Evolutionary conservation across 2,888 invertebrate species (phyloP).

Genomic region (Epistrophe eligans): DNA sequence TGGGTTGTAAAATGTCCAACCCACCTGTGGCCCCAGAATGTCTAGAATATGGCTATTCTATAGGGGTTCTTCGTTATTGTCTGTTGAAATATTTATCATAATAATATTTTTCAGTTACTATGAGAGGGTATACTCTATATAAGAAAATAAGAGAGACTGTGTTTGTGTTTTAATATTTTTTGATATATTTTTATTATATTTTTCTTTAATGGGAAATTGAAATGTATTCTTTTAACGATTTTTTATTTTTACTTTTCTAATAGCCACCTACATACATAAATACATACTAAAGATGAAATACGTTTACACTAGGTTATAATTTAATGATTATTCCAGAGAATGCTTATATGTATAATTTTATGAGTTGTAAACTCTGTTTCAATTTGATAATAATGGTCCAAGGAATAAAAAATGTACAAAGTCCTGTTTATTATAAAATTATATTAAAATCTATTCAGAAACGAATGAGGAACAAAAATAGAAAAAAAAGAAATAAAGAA

Average conservation of each 20-base stretch:
- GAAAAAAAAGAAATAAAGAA: too few species aligned
- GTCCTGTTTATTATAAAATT: too few species aligned
- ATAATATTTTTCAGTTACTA: not conserved
- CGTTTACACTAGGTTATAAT: not conserved
- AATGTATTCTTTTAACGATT: not conserved
- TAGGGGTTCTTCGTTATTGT: conserved; percentile 36
- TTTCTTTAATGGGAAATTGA: not conserved
- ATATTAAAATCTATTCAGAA: too few species aligned
- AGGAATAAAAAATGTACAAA: too few species aligned
- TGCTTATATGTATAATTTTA: too few species aligned
- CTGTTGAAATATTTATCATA: conserved; percentile 34
- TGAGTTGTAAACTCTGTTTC: too few species aligned
- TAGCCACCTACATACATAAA: not conserved
- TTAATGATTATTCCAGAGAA: not conserved
- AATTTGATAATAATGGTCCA: too few species aligned
- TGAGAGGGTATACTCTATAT: not conserved
- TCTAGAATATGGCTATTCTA: conserved; percentile 32
- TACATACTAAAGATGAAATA: not conserved
- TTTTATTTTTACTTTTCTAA: not conserved
- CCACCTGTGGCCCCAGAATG: conserved; percentile 68
- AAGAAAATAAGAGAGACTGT: not conserved
- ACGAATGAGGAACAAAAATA: too few species aligned
- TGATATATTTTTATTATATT: conserved; percentile 1
- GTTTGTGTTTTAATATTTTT: not conserved
- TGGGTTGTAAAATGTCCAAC: conserved; percentile 45